Conservation (phyloP, 2,888 invertebrate species). For the Linnaemya tessellans region DNA sequence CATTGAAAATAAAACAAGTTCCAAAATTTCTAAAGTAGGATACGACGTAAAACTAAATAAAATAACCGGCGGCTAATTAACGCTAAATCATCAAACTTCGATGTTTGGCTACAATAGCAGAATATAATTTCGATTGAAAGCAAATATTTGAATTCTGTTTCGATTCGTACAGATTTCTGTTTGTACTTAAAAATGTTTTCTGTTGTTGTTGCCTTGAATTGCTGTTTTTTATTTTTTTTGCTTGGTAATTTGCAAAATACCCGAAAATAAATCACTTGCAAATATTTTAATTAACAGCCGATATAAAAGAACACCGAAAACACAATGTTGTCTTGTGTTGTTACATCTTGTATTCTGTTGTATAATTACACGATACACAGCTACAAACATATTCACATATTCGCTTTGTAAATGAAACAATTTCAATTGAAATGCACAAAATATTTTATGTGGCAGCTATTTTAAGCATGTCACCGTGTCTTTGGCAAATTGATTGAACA, state of each 20-base stretch:
- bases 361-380: constrained; percentile 65
- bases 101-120: background rate
- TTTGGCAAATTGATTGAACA: constrained; percentile 74
- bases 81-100: background rate
- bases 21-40: background rate
- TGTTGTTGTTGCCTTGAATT: constrained; percentile 15
- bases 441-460: constrained; percentile 63
- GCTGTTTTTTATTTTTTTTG: too few relatives aligned
- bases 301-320: constrained; percentile 66
- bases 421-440: constrained; percentile 40
- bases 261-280: constrained; percentile 71
- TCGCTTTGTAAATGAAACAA: constrained; percentile 4
- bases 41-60: background rate
- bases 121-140: constrained; percentile 20
- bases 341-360: constrained; percentile 66
- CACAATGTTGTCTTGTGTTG: constrained; percentile 63
- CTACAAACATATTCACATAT: constrained; percentile 8
- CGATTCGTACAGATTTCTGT: constrained; percentile 20
- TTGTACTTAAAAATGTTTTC: constrained; percentile 13
- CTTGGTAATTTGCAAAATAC: constrained; percentile 48
- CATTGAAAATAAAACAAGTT: too few relatives aligned
- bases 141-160: constrained; percentile 29
- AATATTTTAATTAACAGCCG: constrained; percentile 71
- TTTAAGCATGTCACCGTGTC: constrained; percentile 72
- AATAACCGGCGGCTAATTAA: background rate